Conservation (phyloP, 2,113 vertebrate genomes). For the Sinosuthora webbiana region DNA sequence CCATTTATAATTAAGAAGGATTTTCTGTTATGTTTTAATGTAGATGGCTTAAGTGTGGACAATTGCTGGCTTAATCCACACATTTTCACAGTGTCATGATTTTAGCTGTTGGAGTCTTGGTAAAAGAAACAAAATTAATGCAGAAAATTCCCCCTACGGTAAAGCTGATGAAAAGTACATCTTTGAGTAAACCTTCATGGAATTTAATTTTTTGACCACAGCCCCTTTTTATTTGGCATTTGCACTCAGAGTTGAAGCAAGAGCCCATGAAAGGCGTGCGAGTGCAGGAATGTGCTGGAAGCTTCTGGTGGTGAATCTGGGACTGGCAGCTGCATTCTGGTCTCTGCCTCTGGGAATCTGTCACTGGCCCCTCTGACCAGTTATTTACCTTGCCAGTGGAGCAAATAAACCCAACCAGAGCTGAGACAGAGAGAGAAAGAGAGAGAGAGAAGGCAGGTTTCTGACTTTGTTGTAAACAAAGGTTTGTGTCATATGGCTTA, state of each 20-base stretch:
- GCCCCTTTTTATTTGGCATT: background rate
- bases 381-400: background rate
- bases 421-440: background rate
- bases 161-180: background rate
- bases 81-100: background rate
- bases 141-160: background rate
- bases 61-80: background rate
- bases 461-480: background rate
- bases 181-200: background rate
- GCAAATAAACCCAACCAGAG: background rate
- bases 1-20: background rate
- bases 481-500: background rate
- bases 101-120: background rate
- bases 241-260: background rate
- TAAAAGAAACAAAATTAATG: background rate
- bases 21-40: conserved; percentile 4
- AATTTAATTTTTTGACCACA: background rate
- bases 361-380: background rate
- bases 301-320: background rate
- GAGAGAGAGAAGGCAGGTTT: background rate
- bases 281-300: background rate
- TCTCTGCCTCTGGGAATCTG: background rate
- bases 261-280: background rate
- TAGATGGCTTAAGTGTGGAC: background rate
- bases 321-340: background rate